Conservation (phyloP, 2,797 vertebrate species). For the Pygocentrus nattereri region DNA sequence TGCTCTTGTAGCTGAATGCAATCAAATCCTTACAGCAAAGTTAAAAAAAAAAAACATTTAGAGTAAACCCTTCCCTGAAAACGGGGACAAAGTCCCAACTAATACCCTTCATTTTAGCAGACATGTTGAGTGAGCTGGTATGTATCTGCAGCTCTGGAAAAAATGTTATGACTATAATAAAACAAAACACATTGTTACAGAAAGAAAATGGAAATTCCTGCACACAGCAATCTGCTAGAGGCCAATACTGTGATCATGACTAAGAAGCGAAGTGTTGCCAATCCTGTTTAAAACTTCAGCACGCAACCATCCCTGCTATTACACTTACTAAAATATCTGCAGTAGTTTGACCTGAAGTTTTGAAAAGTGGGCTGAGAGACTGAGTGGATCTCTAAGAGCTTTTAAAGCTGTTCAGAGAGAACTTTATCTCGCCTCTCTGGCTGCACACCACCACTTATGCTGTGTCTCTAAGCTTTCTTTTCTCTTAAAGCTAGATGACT, state of each 20-base stretch:
- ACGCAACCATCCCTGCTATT: not conserved
- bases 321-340: not conserved
- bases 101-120: not conserved
- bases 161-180: not conserved
- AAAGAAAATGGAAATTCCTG: not conserved
- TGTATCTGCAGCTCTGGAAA: not conserved
- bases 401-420: constrained; percentile 16
- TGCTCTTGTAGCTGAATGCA: not conserved
- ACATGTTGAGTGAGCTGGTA: not conserved
- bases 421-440: not conserved
- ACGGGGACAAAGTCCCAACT: too few relatives aligned
- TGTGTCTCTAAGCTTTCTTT: not conserved
- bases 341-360: constrained; percentile 27
- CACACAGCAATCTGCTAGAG: not conserved
- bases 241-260: not conserved
- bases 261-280: not conserved
- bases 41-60: not conserved
- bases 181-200: not conserved
- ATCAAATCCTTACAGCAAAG: not conserved
- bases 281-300: not conserved
- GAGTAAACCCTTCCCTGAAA: not conserved
- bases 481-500: not conserved
- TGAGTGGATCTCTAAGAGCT: not conserved
- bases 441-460: not conserved
- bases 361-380: constrained; percentile 10